Percentiles rank a stretch among this genome's conserved stretches.
phyloP scores from a whole-genome alignment of 2,888 invertebrate species.

The Aphodius sticticus region DNA sequence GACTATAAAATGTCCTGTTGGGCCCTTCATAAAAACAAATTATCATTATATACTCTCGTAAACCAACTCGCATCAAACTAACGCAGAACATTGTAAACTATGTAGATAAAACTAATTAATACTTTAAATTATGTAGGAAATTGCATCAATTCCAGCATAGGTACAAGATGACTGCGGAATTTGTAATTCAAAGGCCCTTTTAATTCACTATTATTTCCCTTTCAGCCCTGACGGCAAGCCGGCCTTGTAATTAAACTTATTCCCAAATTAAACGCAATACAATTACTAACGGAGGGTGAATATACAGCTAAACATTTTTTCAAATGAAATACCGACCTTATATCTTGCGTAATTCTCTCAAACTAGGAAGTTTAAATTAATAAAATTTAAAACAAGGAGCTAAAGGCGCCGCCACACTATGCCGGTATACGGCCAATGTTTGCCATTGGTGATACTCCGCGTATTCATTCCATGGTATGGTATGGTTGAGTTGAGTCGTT shows the following conservation, averaged over 20 bases:
- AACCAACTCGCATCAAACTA: neutral
- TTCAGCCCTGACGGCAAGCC: neutral
- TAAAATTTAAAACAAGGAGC: too few species aligned
- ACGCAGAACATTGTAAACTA: neutral
- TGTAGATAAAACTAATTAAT: neutral
- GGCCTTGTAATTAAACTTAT: neutral
- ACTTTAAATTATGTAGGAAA: neutral
- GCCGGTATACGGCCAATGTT: too few species aligned
- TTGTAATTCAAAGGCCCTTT: constrained; percentile 4
- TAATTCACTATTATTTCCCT: neutral
- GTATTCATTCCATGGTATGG: too few species aligned
- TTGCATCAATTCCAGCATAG: neutral
- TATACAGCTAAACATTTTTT: too few species aligned
- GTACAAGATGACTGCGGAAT: neutral
- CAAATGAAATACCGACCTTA: too few species aligned
- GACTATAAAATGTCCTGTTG: neutral
- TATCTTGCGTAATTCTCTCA: too few species aligned
- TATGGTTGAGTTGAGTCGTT: too few species aligned
- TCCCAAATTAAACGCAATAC: neutral
- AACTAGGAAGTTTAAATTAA: too few species aligned
- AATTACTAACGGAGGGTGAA: neutral
- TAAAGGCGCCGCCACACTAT: too few species aligned
- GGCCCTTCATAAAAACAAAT: neutral
- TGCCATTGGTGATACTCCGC: too few species aligned
- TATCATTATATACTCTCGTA: neutral